Conservation (phyloP, 1,140 invertebrate genomes). For the Triops longicaudatus region DNA sequence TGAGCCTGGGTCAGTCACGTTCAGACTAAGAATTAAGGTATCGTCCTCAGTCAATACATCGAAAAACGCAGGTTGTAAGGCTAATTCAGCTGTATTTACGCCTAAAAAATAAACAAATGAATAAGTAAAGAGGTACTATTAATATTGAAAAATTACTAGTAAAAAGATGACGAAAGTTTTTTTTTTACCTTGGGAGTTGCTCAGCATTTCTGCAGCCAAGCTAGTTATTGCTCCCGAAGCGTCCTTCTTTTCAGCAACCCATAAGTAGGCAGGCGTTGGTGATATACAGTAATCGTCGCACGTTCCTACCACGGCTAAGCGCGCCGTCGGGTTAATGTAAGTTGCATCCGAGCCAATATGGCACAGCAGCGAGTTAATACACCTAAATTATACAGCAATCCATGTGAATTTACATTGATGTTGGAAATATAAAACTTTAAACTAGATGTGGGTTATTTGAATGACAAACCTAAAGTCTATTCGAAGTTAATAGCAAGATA, state of each 20-base stretch:
- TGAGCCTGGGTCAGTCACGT: constrained; percentile 15
- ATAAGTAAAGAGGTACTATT: no score
- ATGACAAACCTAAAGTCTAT: no score
- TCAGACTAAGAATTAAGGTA: constrained; percentile 21
- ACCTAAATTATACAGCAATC: neutral
- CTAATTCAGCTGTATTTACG: constrained; percentile 20
- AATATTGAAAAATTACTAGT: no score
- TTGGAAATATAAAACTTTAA: no score
- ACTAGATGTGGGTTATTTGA: no score
- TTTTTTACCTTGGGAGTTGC: neutral
- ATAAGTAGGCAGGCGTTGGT: neutral
- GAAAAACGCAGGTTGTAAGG: neutral
- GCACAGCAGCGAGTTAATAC: neutral
- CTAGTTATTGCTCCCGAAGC: neutral
- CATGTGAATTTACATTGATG: no score
- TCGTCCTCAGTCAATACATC: neutral
- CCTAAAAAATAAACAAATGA: neutral
- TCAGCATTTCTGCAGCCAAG: neutral
- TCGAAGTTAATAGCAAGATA: no score
- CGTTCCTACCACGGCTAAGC: neutral
- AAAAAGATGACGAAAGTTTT: neutral
- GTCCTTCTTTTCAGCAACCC: neutral
- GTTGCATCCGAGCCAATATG: neutral
- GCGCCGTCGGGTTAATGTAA: constrained; percentile 3
- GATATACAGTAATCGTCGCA: neutral